Base-by-base conservation (phyloP, 1,140 invertebrate species). In the Temnothorax longispinosus region DNA sequence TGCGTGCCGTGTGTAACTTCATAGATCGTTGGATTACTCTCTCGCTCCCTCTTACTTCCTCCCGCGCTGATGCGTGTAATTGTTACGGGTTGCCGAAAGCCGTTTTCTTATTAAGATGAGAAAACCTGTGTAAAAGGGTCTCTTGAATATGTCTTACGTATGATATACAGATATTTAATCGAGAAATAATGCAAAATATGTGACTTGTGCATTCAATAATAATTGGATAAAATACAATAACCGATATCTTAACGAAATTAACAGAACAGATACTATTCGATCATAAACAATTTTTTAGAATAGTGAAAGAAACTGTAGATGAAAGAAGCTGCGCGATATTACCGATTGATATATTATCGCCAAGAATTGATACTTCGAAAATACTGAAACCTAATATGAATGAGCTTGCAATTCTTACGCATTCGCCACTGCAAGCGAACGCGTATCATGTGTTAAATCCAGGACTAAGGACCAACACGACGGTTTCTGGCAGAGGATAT, bases 11-110 rank as follows among this genome's bases (percentile, higher is more conserved):
- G 50, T 69, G 80, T 60, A 41, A 44, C 54, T 72, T 58, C 52
- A 50, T 47, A 54, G 69, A 82, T 47, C 41, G 80, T 60, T 58
- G 80, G 41, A 44, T 60, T 58, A 47, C 27, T 41, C 54, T 76
- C 72, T 47, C 21, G 27, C 11, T 60, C 50, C 15, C 50, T 71
- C 64, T 18, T 38, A 15, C 76, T 38, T 58, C 75, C 62, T 54
- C 62, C 50, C 75, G 47, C 50, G 71, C 27, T 58, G 69, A 65
- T 54, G 6, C 50, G 84, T 58, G 64, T 90, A 90, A 89, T 87
- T 90, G 76, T 89, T 74, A 72, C 50, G 21, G 52, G 58, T 74
- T 87, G 87, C 47, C 35, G 38, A 71, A 56, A n/a, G 77, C 62
- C 77, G 50, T 69, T 81, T 80, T 80, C 64, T 56, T 71, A 71